Evolutionary conservation across 2,113 vertebrate species (phyloP).

Genomic region (Elephas maximus): DNA sequence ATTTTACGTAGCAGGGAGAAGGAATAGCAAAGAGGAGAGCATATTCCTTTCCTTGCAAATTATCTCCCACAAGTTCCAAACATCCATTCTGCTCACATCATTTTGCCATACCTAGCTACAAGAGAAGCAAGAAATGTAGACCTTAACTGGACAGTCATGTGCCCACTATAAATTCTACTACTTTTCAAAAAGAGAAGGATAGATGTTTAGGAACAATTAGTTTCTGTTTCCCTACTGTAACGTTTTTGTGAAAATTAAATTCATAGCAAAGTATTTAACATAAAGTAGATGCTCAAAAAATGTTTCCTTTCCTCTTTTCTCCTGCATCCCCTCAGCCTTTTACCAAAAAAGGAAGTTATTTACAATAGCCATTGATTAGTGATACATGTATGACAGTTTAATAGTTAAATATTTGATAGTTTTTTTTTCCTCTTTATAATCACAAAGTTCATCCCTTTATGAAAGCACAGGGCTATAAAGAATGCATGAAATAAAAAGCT

Average conservation of each 20-base stretch:
- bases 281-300: not conserved
- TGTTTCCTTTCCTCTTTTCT: not conserved
- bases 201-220: not conserved
- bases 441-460: not conserved
- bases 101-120: not conserved
- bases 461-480: not conserved
- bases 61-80: not conserved
- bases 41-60: not conserved
- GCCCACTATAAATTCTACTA: not conserved
- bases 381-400: not conserved
- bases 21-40: not conserved
- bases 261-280: not conserved
- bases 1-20: not conserved
- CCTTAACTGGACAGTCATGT: not conserved
- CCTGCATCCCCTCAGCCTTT: not conserved
- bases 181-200: not conserved
- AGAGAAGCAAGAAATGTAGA: not conserved
- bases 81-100: not conserved
- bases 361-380: not conserved
- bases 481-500: not conserved
- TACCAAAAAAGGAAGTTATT: not conserved
- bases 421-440: not conserved
- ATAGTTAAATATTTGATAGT: not conserved
- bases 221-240: not conserved
- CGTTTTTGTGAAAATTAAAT: slow-evolving; percentile 15